phyloP scores from a whole-genome alignment of 2,113 vertebrate genomes.

The Sceloporus undulatus region DNA sequence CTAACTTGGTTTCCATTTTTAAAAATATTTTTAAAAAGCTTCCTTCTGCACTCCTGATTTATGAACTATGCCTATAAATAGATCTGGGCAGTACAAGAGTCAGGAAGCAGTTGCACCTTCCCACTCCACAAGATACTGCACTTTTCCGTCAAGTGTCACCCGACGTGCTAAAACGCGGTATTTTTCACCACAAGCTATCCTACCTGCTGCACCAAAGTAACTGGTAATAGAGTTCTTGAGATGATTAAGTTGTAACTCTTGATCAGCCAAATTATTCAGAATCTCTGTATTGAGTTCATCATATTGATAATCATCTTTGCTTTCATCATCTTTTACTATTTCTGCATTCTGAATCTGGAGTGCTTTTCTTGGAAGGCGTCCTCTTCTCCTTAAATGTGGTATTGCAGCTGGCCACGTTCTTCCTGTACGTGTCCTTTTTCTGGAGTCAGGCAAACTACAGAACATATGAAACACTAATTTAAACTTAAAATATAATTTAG shows the following conservation, averaged over 20 bases:
- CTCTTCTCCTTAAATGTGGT: constrained; percentile 88
- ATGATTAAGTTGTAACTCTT: constrained; percentile 93
- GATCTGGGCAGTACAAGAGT: constrained; percentile 81
- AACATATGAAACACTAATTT: constrained; percentile 40
- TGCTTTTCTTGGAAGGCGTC: constrained; percentile 89
- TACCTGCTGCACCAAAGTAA: constrained; percentile 97
- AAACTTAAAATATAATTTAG: neutral
- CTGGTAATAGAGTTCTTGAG: constrained; percentile 97
- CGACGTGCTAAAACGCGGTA: constrained; percentile 94
- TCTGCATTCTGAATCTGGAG: constrained; percentile 91
- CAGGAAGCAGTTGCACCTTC: constrained; percentile 98
- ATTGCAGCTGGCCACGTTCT: constrained; percentile 87
- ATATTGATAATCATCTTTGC: constrained; percentile 83
- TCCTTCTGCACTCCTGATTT: constrained; percentile 69
- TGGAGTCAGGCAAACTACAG: constrained; percentile 84
- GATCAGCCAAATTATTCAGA: constrained; percentile 91
- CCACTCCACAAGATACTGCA: constrained; percentile 99
- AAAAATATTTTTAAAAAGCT: constrained; percentile 70
- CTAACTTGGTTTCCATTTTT: constrained; percentile 76
- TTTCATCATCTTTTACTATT: constrained; percentile 86
- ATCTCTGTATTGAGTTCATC: constrained; percentile 92
- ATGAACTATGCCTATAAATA: constrained; percentile 77
- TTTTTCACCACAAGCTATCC: constrained; percentile 97
- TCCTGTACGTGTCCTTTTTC: constrained; percentile 87
- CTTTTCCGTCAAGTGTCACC: constrained; percentile 95